Conservation (phyloP, 2,113 vertebrate genomes). For the Antechinus stuartii region DNA sequence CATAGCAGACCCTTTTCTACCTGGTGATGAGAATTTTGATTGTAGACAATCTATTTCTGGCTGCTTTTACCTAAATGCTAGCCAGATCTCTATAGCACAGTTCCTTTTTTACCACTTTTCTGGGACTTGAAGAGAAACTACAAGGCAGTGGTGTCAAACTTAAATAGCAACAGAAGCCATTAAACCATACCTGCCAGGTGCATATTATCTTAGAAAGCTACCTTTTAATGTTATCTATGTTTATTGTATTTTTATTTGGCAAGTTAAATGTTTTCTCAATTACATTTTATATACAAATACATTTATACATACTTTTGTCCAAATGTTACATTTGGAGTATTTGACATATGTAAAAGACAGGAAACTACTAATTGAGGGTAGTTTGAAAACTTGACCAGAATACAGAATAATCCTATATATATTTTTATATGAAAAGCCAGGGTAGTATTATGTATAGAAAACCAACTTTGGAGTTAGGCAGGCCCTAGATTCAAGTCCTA, state of each 20-base stretch:
- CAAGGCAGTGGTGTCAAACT: neutral
- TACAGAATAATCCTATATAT: neutral
- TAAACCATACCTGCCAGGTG: neutral
- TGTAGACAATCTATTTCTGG: neutral
- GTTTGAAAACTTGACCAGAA: neutral
- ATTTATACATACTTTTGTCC: too few relatives aligned
- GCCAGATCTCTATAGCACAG: neutral
- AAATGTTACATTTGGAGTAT: neutral
- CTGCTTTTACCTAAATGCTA: neutral
- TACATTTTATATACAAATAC: neutral
- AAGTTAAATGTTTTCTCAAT: neutral
- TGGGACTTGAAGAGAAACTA: neutral
- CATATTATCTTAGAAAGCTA: neutral
- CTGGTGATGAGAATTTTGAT: neutral
- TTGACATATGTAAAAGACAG: neutral
- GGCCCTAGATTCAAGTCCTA: neutral
- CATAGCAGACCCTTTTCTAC: neutral
- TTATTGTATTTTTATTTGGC: neutral
- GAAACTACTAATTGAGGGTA: neutral
- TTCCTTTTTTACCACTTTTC: neutral
- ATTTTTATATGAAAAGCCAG: neutral
- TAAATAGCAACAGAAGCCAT: neutral
- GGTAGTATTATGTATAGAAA: neutral
- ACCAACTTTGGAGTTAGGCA: neutral
- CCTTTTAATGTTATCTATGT: neutral